Percentiles rank a stretch among this genome's conserved stretches.
Conservation (phyloP, 1,140 invertebrate genomes). For the Laupala kohalensis region DNA sequence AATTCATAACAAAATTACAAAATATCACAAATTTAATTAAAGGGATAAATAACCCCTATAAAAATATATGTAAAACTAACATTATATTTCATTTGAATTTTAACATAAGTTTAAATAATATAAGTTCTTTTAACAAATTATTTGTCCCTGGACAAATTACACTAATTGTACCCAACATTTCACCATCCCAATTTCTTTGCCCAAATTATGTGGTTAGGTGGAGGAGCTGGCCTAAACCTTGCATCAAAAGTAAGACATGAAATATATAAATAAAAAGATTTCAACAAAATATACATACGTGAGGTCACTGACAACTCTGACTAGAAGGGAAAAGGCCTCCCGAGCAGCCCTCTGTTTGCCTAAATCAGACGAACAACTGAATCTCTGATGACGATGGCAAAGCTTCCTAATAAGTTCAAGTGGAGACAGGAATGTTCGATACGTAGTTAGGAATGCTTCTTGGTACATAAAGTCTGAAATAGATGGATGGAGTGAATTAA, state of each 20-base stretch:
- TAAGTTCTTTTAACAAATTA: no score
- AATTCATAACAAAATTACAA: neutral
- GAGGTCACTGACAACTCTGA: conserved; percentile 83
- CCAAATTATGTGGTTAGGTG: no score
- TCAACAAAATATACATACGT: conserved; percentile 71
- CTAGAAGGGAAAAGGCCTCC: conserved; percentile 78
- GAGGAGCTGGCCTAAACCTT: no score
- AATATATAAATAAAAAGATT: no score
- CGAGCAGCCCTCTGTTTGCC: conserved; percentile 64
- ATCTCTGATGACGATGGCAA: conserved; percentile 71
- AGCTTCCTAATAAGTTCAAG: conserved; percentile 76
- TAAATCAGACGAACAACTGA: conserved; percentile 57
- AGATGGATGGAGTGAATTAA: conserved; percentile 15
- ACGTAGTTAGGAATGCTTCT: conserved; percentile 94
- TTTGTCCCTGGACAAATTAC: neutral
- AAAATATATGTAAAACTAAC: neutral
- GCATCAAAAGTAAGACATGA: no score
- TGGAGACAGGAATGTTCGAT: conserved; percentile 88
- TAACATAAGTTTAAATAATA: no score
- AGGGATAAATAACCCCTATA: neutral
- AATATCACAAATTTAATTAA: neutral
- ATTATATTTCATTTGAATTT: neutral
- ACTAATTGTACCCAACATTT: neutral
- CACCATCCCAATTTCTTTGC: neutral
- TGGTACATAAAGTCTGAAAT: conserved; percentile 79